These are phyloP conservation scores for Ceratosolen solmsi DNA, from an alignment of 1,140 invertebrate genomes.

Conservation along the genomic window DNA sequence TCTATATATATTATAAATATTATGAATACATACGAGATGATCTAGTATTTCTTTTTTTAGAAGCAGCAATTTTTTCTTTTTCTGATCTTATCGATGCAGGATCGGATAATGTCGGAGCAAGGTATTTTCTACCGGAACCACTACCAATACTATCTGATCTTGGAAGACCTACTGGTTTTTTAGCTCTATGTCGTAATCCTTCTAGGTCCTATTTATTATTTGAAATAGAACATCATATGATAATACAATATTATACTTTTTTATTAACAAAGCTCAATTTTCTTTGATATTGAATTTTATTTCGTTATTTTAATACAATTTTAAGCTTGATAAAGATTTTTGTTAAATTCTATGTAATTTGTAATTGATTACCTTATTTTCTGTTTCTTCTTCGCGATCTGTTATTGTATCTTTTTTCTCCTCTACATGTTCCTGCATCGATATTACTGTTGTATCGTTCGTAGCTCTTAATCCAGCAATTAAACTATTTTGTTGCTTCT, in stretches of 20 bases:
- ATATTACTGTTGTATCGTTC: conserved; percentile 79
- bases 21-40: conserved; percentile 73
- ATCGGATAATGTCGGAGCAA: conserved; percentile 91
- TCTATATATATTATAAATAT: neutral
- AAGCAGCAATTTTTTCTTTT: conserved; percentile 78
- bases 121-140: conserved; percentile 85
- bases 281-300: no score
- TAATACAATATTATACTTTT: no score
- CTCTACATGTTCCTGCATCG: conserved; percentile 76
- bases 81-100: conserved; percentile 82
- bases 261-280: no score
- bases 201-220: conserved; percentile 65
- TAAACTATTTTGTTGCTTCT: conserved; percentile 95
- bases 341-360: neutral
- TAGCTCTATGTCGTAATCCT: conserved; percentile 63
- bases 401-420: conserved; percentile 77
- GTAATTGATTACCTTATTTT: conserved; percentile 69
- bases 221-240: no score
- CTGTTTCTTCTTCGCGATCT: conserved; percentile 74
- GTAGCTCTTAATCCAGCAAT: conserved; percentile 92
- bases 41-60: conserved; percentile 80
- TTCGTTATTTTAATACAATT: neutral
- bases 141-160: conserved; percentile 88
- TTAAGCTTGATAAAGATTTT: no score
- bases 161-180: conserved; percentile 75